phyloP scores from a whole-genome alignment of 2,113 vertebrate genomes.

The Bettongia penicillata region DNA sequence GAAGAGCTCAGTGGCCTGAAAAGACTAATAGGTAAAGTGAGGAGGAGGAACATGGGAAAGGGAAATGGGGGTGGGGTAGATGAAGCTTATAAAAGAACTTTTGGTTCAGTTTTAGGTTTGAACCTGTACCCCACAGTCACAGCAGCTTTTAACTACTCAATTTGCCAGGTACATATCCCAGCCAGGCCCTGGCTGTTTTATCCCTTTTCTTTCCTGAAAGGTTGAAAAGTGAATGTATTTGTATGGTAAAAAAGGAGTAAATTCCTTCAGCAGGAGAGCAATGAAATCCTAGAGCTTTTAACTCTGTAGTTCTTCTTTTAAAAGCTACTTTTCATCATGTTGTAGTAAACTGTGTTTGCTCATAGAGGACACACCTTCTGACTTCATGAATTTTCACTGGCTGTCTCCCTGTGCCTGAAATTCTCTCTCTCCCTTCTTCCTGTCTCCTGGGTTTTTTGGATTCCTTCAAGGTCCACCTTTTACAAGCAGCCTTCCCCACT shows the following conservation, averaged over 20 bases:
- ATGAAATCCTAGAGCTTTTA: slow-evolving; percentile 2
- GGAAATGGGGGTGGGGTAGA: neutral
- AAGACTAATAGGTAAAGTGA: neutral
- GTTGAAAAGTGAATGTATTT: slow-evolving; percentile 9
- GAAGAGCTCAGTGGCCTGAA: slow-evolving; percentile 13
- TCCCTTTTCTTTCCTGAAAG: neutral
- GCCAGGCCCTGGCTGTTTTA: neutral
- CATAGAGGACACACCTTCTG: neutral
- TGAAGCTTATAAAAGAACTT: neutral
- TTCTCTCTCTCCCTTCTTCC: neutral
- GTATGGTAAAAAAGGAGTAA: neutral
- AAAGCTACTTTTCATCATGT: neutral
- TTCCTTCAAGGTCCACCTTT: neutral
- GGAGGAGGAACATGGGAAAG: neutral
- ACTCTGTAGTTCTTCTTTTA: neutral
- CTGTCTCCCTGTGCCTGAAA: neutral
- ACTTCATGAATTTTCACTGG: neutral
- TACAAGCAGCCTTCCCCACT: neutral
- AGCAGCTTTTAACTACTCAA: neutral
- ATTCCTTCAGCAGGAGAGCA: neutral
- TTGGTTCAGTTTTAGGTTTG: slow-evolving; percentile 48
- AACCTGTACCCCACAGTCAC: neutral
- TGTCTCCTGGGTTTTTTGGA: neutral
- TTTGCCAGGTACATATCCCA: neutral
- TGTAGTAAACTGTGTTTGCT: neutral